Conservation (phyloP, 2,113 vertebrate species). For the Catharus minimus region DNA sequence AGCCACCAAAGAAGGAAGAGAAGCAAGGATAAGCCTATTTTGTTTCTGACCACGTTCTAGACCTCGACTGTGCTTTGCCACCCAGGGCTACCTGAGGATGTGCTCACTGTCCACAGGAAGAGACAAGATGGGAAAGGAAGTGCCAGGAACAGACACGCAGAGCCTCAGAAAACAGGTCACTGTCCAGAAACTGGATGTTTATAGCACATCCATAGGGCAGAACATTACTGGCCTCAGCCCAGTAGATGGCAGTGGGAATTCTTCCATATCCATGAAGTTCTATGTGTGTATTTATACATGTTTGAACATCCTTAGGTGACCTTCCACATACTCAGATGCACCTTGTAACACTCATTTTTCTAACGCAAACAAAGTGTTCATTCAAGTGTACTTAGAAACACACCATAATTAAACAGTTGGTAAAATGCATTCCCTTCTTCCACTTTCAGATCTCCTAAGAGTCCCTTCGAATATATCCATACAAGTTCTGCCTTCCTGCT, state of each 20-base stretch:
- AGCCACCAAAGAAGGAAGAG: not conserved
- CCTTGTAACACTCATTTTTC: slow-evolving; percentile 44
- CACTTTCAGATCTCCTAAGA: slow-evolving; percentile 83
- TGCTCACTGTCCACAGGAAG: not conserved
- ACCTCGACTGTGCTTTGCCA: not conserved
- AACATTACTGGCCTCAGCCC: not conserved
- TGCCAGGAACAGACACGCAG: not conserved
- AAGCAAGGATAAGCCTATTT: not conserved
- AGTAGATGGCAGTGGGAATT: not conserved
- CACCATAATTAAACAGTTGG: slow-evolving; percentile 79
- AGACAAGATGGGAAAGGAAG: not conserved
- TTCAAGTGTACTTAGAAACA: slow-evolving; percentile 66
- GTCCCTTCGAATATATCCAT: slow-evolving; percentile 73
- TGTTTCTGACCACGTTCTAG: not conserved
- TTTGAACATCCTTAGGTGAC: slow-evolving; percentile 53
- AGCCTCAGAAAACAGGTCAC: not conserved
- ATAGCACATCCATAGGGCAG: not conserved
- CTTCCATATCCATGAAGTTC: not conserved
- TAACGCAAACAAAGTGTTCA: slow-evolving; percentile 70
- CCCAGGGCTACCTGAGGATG: not conserved
- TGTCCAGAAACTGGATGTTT: not conserved
- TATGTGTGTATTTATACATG: not conserved
- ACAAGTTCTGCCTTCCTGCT: slow-evolving; percentile 70
- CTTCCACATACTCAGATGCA: slow-evolving; percentile 51
- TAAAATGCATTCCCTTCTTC: slow-evolving; percentile 82